Percentiles rank a stretch among this genome's conserved stretches.
These are phyloP conservation scores for Brachionus koreanus DNA, from an alignment of 1,140 invertebrate genomes.

Conservation along the genomic window DNA sequence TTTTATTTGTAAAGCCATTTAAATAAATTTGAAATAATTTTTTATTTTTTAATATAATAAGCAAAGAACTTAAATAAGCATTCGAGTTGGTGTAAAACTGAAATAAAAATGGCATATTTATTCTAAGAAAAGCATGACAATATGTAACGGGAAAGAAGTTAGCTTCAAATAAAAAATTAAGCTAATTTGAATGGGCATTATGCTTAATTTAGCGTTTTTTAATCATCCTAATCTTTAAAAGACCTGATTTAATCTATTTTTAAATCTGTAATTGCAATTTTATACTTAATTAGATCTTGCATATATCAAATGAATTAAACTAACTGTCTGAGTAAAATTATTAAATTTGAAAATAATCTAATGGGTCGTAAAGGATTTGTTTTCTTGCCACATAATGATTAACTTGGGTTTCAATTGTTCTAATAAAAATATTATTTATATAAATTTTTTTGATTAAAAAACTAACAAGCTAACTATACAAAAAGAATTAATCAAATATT, in stretches of 20 bases:
- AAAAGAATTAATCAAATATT: neutral
- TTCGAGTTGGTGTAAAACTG: neutral
- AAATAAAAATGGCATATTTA: neutral
- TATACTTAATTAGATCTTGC: neutral
- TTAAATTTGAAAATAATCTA: neutral
- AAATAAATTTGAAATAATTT: neutral
- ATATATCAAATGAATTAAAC: neutral
- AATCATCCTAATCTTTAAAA: slow-evolving; percentile 1
- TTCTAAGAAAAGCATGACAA: neutral
- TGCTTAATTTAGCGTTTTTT: slow-evolving; percentile 15
- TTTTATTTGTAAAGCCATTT: neutral
- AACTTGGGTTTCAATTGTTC: neutral
- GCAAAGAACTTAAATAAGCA: neutral
- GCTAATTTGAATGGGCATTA: neutral
- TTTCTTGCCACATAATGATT: neutral
- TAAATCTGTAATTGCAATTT: slow-evolving; percentile 19
- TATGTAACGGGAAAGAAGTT: neutral
- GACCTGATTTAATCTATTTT: slow-evolving; percentile 26
- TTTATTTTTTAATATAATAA: neutral
- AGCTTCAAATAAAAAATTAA: neutral
- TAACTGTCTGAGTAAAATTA: slow-evolving; percentile 30
- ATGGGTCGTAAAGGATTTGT: slow-evolving; percentile 12
- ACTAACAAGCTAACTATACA: neutral
- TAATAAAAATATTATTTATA: neutral
- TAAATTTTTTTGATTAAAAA: neutral